phyloP scores from a whole-genome alignment of 2,113 vertebrate genomes.

The Cololabis saira region DNA sequence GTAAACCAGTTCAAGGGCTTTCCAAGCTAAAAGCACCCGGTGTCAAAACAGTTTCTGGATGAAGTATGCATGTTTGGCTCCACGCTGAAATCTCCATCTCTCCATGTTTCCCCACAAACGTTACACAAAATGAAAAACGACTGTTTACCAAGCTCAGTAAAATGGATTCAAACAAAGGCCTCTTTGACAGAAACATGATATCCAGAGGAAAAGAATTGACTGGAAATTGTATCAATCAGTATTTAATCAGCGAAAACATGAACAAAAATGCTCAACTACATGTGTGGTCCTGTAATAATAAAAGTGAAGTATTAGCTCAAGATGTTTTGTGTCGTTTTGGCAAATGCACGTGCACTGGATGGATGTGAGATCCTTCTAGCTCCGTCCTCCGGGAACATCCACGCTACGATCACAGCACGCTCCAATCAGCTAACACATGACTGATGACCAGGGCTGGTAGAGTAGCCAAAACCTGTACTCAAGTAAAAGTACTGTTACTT shows the following conservation, averaged over 20 bases:
- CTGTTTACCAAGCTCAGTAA: too few species aligned
- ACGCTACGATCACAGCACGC: too few species aligned
- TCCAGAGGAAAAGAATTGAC: slow-evolving; percentile 7
- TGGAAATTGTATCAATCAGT: slow-evolving; percentile 1
- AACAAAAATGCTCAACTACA: slow-evolving; percentile 1
- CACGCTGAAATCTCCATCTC: too few species aligned
- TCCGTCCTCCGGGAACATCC: too few species aligned
- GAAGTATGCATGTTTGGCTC: slow-evolving; percentile 2
- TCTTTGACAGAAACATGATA: not conserved
- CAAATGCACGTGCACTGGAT: not conserved
- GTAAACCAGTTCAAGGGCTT: not conserved
- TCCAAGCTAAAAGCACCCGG: not conserved
- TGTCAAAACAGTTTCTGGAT: not conserved
- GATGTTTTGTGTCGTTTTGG: slow-evolving; percentile 15
- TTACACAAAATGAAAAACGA: too few species aligned
- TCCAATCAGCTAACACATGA: too few species aligned
- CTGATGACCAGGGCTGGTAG: too few species aligned
- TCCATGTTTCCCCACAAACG: too few species aligned
- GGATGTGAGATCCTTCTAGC: not conserved
- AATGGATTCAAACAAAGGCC: not conserved
- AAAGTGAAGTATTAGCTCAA: not conserved
- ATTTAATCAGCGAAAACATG: slow-evolving; percentile 9
- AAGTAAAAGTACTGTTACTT: too few species aligned
- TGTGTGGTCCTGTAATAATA: slow-evolving; percentile 17
- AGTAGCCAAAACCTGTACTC: too few species aligned